Conservation (phyloP, 2,888 invertebrate genomes). For the Sabellastarte sp. region DNA sequence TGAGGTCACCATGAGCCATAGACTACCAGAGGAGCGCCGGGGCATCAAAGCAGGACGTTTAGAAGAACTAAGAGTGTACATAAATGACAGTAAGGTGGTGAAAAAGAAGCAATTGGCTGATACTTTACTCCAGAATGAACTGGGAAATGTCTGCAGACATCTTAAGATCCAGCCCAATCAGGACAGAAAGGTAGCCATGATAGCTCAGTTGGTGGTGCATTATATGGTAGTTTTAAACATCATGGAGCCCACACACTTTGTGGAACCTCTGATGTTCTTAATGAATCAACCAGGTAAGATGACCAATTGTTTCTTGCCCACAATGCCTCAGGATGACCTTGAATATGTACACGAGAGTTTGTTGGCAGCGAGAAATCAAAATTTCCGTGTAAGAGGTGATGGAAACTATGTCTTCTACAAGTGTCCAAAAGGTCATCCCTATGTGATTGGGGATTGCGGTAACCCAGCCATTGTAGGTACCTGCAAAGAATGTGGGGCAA, state of each 20-base stretch:
- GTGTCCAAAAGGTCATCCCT: constrained; percentile 52
- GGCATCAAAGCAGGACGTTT: no score
- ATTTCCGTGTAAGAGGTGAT: not conserved
- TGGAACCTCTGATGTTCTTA: not conserved
- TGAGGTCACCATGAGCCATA: not conserved
- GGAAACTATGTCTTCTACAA: constrained; percentile 1
- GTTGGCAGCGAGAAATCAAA: no score
- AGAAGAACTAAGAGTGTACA: no score
- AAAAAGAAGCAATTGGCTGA: no score
- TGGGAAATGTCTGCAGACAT: no score
- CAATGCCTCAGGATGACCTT: constrained; percentile 47
- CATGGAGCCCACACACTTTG: no score
- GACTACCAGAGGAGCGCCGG: no score
- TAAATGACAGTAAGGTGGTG: no score
- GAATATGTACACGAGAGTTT: no score
- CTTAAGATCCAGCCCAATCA: no score
- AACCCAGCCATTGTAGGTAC: not conserved
- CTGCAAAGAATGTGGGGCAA: constrained; percentile 15
- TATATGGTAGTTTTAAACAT: not conserved
- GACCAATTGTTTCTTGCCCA: constrained; percentile 34
- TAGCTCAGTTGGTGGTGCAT: not conserved
- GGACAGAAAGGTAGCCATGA: not conserved
- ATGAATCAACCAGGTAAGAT: not conserved
- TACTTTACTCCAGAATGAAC: no score
- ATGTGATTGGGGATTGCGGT: constrained; percentile 38